Conservation (phyloP, 2,797 vertebrate genomes). For the Bucorvus abyssinicus region DNA sequence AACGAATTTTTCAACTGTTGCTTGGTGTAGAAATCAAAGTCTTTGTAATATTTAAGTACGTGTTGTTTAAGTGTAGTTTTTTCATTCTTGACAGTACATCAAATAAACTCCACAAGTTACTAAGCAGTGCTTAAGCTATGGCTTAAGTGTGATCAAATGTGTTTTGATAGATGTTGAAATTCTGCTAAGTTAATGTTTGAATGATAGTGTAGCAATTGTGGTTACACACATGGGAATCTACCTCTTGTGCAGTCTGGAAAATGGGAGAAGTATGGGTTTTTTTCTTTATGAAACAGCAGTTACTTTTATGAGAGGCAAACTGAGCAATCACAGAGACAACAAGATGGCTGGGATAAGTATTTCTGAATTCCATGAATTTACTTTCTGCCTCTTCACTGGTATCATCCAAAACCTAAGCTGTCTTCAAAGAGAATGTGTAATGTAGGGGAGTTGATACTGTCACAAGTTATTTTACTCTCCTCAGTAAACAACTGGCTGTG, state of each 20-base stretch:
- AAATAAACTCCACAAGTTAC: not conserved
- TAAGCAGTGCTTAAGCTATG: not conserved
- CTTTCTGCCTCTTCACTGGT: not conserved
- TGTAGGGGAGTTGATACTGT: not conserved
- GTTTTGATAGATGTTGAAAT: not conserved
- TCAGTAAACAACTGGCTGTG: not conserved
- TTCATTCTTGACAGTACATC: not conserved
- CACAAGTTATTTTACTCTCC: not conserved
- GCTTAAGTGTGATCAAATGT: not conserved
- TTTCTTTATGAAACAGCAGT: not conserved
- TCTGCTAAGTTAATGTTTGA: not conserved
- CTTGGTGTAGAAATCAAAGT: not conserved
- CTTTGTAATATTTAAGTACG: not conserved
- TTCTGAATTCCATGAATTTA: not conserved
- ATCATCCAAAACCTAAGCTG: not conserved
- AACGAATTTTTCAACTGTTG: not conserved
- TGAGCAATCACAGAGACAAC: not conserved
- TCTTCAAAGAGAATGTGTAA: not conserved
- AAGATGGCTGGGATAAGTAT: not conserved
- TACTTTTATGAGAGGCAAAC: not conserved
- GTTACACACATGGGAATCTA: not conserved
- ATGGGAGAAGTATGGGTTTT: not conserved
- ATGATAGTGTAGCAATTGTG: not conserved
- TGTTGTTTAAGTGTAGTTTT: not conserved
- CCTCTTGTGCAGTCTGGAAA: not conserved